A percentile compares a stretch with the other conserved stretches of the same genome.
These are phyloP conservation scores for Andrena bucephala DNA, from an alignment of 2,888 invertebrate genomes.

Conservation along the genomic window DNA sequence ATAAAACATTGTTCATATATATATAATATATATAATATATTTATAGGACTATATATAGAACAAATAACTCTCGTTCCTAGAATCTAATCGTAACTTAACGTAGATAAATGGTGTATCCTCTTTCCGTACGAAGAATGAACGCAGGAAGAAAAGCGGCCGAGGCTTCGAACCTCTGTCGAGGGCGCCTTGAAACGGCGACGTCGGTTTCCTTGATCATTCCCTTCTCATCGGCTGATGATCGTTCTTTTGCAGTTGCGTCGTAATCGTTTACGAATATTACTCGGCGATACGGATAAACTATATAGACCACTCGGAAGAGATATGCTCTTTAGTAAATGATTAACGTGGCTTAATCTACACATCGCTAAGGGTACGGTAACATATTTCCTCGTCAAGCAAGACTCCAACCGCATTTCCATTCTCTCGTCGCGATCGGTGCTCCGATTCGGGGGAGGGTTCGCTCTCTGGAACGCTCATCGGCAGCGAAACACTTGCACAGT, in stretches of 20 bases:
- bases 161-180: constrained; percentile 29
- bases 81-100: constrained; percentile 67
- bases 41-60: constrained; percentile 76
- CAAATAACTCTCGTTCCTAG: constrained; percentile 75
- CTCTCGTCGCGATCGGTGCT: constrained; percentile 23
- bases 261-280: constrained; percentile 30
- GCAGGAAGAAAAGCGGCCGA: constrained; percentile 63
- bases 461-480: neutral
- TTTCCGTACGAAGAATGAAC: constrained; percentile 62
- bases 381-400: constrained; percentile 27
- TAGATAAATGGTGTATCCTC: constrained; percentile 54
- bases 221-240: constrained; percentile 4
- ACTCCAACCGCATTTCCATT: constrained; percentile 10
- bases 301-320: constrained; percentile 59
- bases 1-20: constrained; percentile 78
- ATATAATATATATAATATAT: constrained; percentile 61
- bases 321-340: constrained; percentile 64
- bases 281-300: constrained; percentile 57
- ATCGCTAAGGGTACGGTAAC: constrained; percentile 51
- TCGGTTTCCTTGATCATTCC: constrained; percentile 11
- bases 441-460: neutral
- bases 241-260: constrained; percentile 7
- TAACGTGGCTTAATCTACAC: constrained; percentile 66
- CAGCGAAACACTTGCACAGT: constrained; percentile 7
- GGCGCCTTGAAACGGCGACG: constrained; percentile 43